Conservation (phyloP, 2,888 invertebrate genomes). For the Heliconius hortense region DNA sequence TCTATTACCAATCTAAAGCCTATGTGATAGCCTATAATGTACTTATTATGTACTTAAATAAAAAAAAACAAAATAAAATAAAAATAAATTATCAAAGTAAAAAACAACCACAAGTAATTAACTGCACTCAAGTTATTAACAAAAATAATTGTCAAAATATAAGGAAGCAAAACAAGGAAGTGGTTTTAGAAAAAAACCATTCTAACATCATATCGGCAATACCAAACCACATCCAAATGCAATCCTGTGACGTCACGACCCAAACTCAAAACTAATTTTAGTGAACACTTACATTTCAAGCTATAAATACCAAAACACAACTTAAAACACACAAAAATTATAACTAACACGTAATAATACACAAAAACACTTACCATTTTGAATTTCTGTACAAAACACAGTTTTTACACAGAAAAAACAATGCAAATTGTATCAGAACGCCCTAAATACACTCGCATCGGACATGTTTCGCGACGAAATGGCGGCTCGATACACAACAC, state of each 20-base stretch:
- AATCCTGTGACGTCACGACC: slow-evolving; percentile 46
- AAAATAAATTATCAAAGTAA: slow-evolving; percentile 16
- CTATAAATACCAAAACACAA: slow-evolving; percentile 29
- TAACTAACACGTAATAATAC: slow-evolving; percentile 37
- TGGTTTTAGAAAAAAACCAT: slow-evolving; percentile 19
- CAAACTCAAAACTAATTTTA: slow-evolving; percentile 52
- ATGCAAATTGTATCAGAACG: slow-evolving; percentile 68
- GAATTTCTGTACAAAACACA: slow-evolving; percentile 54
- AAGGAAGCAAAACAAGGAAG: slow-evolving; percentile 6
- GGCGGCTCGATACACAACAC: slow-evolving; percentile 74
- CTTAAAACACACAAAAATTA: slow-evolving; percentile 17
- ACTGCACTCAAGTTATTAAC: not conserved
- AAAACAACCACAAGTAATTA: not conserved
- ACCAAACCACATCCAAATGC: slow-evolving; percentile 35
- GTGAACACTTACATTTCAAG: slow-evolving; percentile 38
- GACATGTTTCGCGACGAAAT: slow-evolving; percentile 75
- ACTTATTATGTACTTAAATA: not conserved
- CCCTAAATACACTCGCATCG: slow-evolving; percentile 65
- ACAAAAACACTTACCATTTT: slow-evolving; percentile 57
- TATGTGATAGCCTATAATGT: slow-evolving; percentile 10
- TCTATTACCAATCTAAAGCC: slow-evolving; percentile 29
- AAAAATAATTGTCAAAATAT: not conserved
- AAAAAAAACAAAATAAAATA: slow-evolving; percentile 1
- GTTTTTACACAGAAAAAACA: slow-evolving; percentile 66
- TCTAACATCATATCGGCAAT: slow-evolving; percentile 23